Base-by-base conservation (phyloP, 2,888 invertebrate species). In the Hirtodrosophila duncani region DNA sequence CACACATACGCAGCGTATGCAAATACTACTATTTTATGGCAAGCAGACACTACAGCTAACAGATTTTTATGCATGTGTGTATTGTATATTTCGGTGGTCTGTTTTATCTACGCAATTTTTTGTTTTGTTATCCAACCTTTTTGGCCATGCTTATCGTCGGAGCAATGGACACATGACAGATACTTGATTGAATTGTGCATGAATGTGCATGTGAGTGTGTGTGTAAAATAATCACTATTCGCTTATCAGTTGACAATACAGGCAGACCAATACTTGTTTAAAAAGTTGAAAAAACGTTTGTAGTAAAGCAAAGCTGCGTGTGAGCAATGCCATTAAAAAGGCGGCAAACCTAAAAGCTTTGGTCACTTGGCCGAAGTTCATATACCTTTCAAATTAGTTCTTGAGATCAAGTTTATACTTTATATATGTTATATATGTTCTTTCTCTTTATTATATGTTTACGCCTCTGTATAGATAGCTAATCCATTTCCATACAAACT, bases 41-140 rank as follows among this genome's bases (percentile, higher is more conserved):
- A 7, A n/a, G n/a, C n/a, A n/a, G n/a, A n/a, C n/a, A n/a, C n/a
- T n/a, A n/a, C n/a, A n/a, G n/a, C n/a, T n/a, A n/a, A n/a, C n/a
- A n/a, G n/a, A n/a, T n/a, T n/a, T n/a, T n/a, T n/a, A n/a, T 23
- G 31, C n/a, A 4, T 7, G 11, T 26, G 13, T 24, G 18, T 61
- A 20, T 31, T 27, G 41, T 58, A 50, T 53, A 31, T 42, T 48
- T 31, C 31, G 37, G 29, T 43, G 46, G 31, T 38, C 29, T 13
- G 13, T 46, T 29, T 62, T 68, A 68, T 65, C 59, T 57, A 36
- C 33, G 20, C 34, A 33, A 45, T 48, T 20, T 51, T 58, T 59
- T 53, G 48, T 48, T 20, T 51, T 58, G 63, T 53, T 67, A 70
- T 67, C 67, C 67, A 69, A 62, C 56, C 50, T 50, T 62, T 59